phyloP scores from a whole-genome alignment of 2,888 invertebrate species.

The Oscheius sp. region DNA sequence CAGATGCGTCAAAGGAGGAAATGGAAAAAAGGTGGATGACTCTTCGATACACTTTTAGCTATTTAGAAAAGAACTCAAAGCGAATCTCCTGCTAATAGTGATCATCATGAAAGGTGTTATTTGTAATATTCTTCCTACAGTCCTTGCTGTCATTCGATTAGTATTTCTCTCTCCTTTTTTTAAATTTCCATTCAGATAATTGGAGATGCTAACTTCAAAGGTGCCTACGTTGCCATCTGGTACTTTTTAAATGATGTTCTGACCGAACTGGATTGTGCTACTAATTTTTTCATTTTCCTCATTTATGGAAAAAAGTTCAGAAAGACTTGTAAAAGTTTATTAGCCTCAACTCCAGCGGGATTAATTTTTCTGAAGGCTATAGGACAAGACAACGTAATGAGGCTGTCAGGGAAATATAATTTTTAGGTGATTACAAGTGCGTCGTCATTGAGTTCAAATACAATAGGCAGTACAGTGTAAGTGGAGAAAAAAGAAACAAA shows the following conservation, averaged over 20 bases:
- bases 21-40: background rate
- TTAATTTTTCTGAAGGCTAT: too few species aligned
- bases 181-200: background rate
- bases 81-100: background rate
- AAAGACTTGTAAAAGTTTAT: background rate
- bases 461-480: too few species aligned
- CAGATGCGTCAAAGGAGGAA: background rate
- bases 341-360: too few species aligned
- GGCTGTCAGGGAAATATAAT: too few species aligned
- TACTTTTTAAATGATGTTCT: background rate
- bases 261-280: background rate
- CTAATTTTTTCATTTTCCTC: background rate
- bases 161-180: background rate
- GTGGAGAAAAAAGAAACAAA: too few species aligned
- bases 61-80: constrained; percentile 1
- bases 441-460: too few species aligned
- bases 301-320: background rate
- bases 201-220: background rate
- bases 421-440: too few species aligned
- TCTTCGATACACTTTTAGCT: background rate
- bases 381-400: too few species aligned
- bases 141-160: background rate
- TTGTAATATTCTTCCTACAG: background rate
- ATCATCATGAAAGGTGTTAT: background rate
- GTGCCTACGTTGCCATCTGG: background rate